phyloP scores from a whole-genome alignment of 2,113 vertebrate genomes.

The Nyctibius bracteatus region DNA sequence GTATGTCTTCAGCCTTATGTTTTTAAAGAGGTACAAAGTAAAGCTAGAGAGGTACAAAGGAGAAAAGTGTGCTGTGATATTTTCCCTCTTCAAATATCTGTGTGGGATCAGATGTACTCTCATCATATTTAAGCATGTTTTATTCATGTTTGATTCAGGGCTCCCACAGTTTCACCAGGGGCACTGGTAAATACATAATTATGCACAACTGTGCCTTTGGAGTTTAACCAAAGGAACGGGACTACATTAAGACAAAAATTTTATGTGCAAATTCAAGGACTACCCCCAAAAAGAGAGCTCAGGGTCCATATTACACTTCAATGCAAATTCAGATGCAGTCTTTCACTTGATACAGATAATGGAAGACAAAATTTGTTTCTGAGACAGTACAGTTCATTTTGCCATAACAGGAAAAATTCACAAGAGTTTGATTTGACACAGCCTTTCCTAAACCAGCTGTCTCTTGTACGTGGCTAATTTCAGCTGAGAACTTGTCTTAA shows the following conservation, averaged over 20 bases:
- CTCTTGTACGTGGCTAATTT: not conserved
- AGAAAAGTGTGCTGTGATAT: not conserved
- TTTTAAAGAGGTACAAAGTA: not conserved
- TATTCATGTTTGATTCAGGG: not conserved
- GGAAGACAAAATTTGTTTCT: not conserved
- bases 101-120: not conserved
- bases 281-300: not conserved
- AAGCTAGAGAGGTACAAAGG: not conserved
- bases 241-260: not conserved
- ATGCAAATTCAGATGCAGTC: not conserved
- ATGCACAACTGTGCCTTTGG: not conserved
- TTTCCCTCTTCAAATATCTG: not conserved
- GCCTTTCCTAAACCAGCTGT: not conserved
- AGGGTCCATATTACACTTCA: not conserved
- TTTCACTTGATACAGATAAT: not conserved
- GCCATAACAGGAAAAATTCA: not conserved
- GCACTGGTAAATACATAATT: not conserved
- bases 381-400: not conserved
- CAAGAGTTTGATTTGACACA: not conserved
- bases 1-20: not conserved
- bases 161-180: not conserved
- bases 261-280: not conserved
- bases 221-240: not conserved
- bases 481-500: not conserved
- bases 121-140: not conserved